phyloP scores from a whole-genome alignment of 2,888 invertebrate species.

The Thyatira batis region DNA sequence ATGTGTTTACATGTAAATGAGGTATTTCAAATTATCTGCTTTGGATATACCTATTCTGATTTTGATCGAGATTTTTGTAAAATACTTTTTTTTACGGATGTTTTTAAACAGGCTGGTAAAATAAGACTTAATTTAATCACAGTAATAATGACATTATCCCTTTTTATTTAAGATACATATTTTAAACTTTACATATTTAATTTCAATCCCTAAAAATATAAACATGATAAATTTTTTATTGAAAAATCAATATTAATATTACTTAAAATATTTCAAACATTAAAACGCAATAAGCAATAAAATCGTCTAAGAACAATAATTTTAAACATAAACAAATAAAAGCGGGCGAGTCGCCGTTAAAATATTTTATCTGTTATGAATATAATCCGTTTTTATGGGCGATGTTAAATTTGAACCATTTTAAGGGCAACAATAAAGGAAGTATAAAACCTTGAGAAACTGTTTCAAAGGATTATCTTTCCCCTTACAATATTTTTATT shows the following conservation, averaged over 20 bases:
- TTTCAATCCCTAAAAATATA: background rate
- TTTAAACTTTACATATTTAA: background rate
- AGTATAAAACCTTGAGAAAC: slow-evolving; percentile 62
- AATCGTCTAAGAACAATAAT: slow-evolving; percentile 67
- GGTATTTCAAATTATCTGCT: background rate
- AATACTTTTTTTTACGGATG: background rate
- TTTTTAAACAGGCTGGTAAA: too few species aligned
- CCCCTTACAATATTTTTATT: slow-evolving; percentile 51
- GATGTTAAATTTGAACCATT: slow-evolving; percentile 66
- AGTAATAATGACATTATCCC: too few species aligned
- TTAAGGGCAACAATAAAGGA: slow-evolving; percentile 59
- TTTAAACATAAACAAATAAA: slow-evolving; percentile 75
- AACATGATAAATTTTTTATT: background rate
- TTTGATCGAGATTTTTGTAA: background rate
- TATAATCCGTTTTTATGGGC: slow-evolving; percentile 72
- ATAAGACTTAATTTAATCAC: too few species aligned
- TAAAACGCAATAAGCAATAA: slow-evolving; percentile 50
- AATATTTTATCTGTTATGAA: slow-evolving; percentile 80
- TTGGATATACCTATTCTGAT: background rate
- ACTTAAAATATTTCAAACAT: slow-evolving; percentile 16
- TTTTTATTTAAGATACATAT: too few species aligned
- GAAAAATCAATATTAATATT: background rate
- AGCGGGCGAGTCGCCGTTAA: slow-evolving; percentile 64
- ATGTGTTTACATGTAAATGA: slow-evolving; percentile 37
- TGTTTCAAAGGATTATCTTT: slow-evolving; percentile 63